Conservation (phyloP, 2,888 invertebrate species). For the Hololepta plana region DNA sequence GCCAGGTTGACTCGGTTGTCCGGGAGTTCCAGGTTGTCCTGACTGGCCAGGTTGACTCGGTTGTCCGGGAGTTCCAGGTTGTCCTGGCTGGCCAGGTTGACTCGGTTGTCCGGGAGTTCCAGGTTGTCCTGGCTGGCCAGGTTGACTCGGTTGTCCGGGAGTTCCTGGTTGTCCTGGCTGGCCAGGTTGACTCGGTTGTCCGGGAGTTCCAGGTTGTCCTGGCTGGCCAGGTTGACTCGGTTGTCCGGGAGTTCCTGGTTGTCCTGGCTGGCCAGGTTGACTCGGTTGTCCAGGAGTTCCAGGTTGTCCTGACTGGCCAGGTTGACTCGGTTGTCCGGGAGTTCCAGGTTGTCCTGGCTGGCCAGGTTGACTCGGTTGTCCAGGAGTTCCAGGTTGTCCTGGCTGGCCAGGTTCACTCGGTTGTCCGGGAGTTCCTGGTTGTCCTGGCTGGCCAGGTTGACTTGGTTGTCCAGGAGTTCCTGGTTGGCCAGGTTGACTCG, state of each 20-base stretch:
- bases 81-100: conserved; percentile 2
- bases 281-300: conserved; percentile 6
- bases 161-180: conserved; percentile 14
- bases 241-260: conserved; percentile 7
- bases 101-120: conserved; percentile 3
- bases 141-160: conserved; percentile 10
- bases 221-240: conserved; percentile 5
- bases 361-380: conserved; percentile 16
- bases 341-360: conserved; percentile 37
- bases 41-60: conserved; percentile 9
- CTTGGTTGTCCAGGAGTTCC: conserved; percentile 7
- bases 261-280: conserved; percentile 7
- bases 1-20: conserved; percentile 39
- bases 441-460: conserved; percentile 5
- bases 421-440: conserved; percentile 7
- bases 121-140: conserved; percentile 19
- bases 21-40: conserved; percentile 6
- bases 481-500: conserved; percentile 7
- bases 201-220: conserved; percentile 4
- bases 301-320: conserved; percentile 7
- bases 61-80: conserved; percentile 3
- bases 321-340: conserved; percentile 11
- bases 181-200: conserved; percentile 32
- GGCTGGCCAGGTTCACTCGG: conserved; percentile 6
- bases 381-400: conserved; percentile 1